Percentiles rank a stretch among this genome's conserved stretches.
These are phyloP conservation scores for Drosophila trapezifrons DNA, from an alignment of 1,140 invertebrate genomes.

Conservation along the genomic window DNA sequence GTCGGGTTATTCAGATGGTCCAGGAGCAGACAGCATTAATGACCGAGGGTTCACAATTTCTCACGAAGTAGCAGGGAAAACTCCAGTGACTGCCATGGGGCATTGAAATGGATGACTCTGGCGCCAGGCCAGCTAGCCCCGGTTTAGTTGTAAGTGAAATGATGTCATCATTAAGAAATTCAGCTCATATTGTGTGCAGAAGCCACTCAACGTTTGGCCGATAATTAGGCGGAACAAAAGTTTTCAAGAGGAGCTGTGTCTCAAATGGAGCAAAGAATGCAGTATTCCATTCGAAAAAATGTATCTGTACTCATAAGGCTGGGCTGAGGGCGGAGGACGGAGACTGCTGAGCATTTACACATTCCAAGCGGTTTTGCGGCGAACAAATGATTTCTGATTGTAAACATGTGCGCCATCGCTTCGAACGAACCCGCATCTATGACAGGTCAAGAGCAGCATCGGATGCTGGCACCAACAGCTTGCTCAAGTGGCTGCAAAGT, in stretches of 20 bases:
- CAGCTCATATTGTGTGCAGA: neutral
- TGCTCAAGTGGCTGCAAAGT: conserved; percentile 20
- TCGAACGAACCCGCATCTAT: conserved; percentile 25
- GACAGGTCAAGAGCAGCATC: conserved; percentile 23
- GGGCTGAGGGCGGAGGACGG: neutral
- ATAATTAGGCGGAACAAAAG: neutral
- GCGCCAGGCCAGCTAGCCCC: neutral
- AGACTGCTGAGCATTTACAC: conserved; percentile 21
- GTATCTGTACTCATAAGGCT: conserved; percentile 2
- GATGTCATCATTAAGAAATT: conserved; percentile 19
- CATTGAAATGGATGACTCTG: neutral
- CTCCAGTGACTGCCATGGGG: neutral
- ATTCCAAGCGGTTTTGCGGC: conserved; percentile 17
- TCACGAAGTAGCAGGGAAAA: neutral
- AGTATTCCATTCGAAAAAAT: neutral
- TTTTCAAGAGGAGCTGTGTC: neutral
- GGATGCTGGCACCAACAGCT: conserved; percentile 12
- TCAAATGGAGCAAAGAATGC: neutral
- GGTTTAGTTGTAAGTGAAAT: neutral
- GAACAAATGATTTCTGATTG: conserved; percentile 36
- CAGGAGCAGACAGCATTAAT: neutral
- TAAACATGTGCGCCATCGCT: conserved; percentile 28
- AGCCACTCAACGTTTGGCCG: conserved; percentile 1
- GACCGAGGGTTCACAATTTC: neutral
- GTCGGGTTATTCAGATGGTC: neutral